Evolutionary conservation across 1,140 invertebrate species (phyloP).

Genomic region (Dreissena rostriformis): DNA sequence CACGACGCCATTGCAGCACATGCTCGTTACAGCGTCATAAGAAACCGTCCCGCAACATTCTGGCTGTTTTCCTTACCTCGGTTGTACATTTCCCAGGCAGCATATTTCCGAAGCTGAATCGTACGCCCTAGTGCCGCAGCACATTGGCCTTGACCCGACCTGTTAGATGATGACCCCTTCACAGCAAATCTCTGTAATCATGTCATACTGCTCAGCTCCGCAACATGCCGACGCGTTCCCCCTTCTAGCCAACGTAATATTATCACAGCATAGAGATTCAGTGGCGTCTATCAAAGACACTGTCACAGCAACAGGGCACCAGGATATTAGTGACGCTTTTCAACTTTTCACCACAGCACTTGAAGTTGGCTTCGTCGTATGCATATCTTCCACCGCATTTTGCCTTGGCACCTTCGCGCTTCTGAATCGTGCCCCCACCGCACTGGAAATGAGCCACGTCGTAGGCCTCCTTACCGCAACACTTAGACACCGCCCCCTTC

Average conservation of each 20-base stretch:
- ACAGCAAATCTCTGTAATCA: conserved; percentile 35
- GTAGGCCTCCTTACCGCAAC: conserved; percentile 46
- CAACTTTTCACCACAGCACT: conserved; percentile 42
- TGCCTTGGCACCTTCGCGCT: conserved; percentile 39
- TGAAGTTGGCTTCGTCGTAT: conserved; percentile 41
- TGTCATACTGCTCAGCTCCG: conserved; percentile 45
- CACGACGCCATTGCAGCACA: conserved; percentile 50
- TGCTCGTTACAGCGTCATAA: conserved; percentile 31
- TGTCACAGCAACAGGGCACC: conserved; percentile 42
- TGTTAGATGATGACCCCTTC: conserved; percentile 29
- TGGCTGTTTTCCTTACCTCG: conserved; percentile 31
- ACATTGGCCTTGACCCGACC: conserved; percentile 33
- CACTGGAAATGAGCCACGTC: conserved; percentile 50
- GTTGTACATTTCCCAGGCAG: conserved; percentile 42
- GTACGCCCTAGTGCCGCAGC: conserved; percentile 45
- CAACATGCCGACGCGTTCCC: conserved; percentile 40
- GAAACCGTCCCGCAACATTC: conserved; percentile 37
- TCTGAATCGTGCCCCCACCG: conserved; percentile 47
- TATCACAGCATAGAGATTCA: conserved; percentile 39
- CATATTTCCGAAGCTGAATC: conserved; percentile 36
- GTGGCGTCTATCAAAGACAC: conserved; percentile 39
- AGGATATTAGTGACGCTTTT: conserved; percentile 29
- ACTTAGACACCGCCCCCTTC: conserved; percentile 48
- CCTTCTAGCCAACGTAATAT: conserved; percentile 36
- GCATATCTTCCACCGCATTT: conserved; percentile 34